Base-by-base conservation (phyloP, 1,140 invertebrate species). In the Drosophila leontia region DNA sequence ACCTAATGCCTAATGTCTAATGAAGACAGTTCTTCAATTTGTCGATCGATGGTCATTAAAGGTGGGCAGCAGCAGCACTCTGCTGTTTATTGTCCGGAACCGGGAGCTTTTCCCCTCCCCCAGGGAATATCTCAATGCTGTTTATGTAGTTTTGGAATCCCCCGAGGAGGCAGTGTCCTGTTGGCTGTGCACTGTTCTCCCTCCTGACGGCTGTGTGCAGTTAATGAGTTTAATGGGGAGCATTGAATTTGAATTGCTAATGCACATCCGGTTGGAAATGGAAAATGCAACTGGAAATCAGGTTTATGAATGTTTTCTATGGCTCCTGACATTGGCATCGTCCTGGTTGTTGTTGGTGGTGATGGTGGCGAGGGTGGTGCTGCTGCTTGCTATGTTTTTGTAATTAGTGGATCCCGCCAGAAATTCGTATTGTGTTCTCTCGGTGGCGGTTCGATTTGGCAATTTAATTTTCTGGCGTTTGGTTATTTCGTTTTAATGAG, bases 191-290 rank as follows among this genome's bases (percentile, higher is more conserved):
- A 51, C 56, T 62, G 29, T 34, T 39, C 12, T 51, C 48, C 48
- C 42, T 19, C 58, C 71, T 35, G 68, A 63, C 72, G 75, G 69
- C 55, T 90, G 81, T 90, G 86, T 90, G 85, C 75, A 85, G 86
- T 91, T 90, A 90, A 90, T 90, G 85, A 91, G 85, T 90, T 90
- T 90, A 90, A 91, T 90, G 81, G 82, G 67, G 67, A 63, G 69
- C 82, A 91, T 80, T 80, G 79, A 85, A 90, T 90, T 90, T 90
- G 85, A 91, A 90, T 90, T 90, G 86, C 86, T 82, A 90, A 90
- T 90, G 85, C 85, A 78, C 55, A 68, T 70, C 62, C 65, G 61
- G 62, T 68, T 80, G 56, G 74, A 69, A 78, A 67, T 80, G 78
- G 83, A 75, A 84, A 86, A 83, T 70, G 83, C 80, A 83, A 64